phyloP scores from a whole-genome alignment of 2,888 invertebrate species.

The Drosophila multiciliata region DNA sequence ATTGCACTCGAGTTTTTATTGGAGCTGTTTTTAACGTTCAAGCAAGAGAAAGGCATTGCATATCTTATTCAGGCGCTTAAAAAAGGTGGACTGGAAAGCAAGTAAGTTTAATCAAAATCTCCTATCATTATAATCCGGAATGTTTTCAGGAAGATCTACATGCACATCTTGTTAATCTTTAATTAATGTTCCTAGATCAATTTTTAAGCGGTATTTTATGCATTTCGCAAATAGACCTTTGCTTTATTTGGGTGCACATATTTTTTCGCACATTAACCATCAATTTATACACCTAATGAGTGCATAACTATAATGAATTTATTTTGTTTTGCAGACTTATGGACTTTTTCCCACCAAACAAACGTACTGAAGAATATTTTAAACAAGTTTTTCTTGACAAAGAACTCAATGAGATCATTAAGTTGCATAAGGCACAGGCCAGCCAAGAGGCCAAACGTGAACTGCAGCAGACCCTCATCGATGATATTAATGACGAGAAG shows the following conservation, averaged over 20 bases:
- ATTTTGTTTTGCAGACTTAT: conserved; percentile 87
- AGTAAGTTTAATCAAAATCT: conserved; percentile 82
- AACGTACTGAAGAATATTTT: conserved; percentile 95
- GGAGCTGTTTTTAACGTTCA: conserved; percentile 96
- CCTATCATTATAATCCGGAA: conserved; percentile 31
- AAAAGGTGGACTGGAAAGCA: conserved; percentile 92
- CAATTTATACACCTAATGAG: not conserved
- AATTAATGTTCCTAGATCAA: conserved; percentile 12
- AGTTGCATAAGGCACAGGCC: conserved; percentile 92
- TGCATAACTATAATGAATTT: not conserved
- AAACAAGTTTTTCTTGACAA: conserved; percentile 91
- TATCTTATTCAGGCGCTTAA: conserved; percentile 94
- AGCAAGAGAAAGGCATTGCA: conserved; percentile 94
- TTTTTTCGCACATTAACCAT: conserved; percentile 1
- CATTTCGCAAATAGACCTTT: conserved; percentile 2
- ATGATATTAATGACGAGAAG: conserved; percentile 94
- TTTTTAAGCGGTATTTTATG: conserved; percentile 12
- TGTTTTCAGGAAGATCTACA: conserved; percentile 76
- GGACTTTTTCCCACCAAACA: conserved; percentile 97
- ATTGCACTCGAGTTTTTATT: conserved; percentile 97
- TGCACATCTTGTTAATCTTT: conserved; percentile 34
- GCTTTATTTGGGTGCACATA: conserved; percentile 11
- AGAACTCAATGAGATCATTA: conserved; percentile 92
- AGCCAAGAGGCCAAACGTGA: conserved; percentile 93
- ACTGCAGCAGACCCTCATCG: conserved; percentile 91